Base-by-base conservation (phyloP, 2,888 invertebrate species). In the Cosmopolites sordidus region DNA sequence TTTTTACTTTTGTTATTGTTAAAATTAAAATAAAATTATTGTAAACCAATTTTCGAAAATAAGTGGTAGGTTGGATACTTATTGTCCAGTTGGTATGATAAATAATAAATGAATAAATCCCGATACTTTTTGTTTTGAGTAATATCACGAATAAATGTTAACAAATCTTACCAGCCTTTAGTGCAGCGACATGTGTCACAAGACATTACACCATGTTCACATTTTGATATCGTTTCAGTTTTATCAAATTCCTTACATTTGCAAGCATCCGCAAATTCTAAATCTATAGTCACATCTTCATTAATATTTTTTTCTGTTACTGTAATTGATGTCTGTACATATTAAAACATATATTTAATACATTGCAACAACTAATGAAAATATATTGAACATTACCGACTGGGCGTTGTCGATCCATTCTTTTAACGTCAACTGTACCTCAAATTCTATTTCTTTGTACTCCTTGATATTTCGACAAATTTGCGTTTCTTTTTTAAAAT, bases 221-320 rank as follows among this genome's bases (percentile, higher is more conserved):
- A 22, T 3, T 22, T 22, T 22, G 8, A 8, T 5, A 5, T 22
- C 8, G 3, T 3, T 22, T 5, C 4, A 22, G 22, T 8, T 5
- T 3, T 8, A 22, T 42, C 17, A 39, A 60, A 60, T 15, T 58
- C 58, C n/a, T 38, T 8, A 43, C 64, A 65, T 17, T 57, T 39
- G 43, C 64, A 65, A 8, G 17, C 46, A n/a, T 64, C 67, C 2
- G 63, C 40, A 48, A 68, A 71, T 27, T 88, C 84, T 38, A 92
- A 78, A 44, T 89, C 83, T 40, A 93, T 72, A 11, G 79, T 77
- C 51, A 92, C 71, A 14, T 76, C 73, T 63, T 86, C 84, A 43
- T 87, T 82, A 43, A 93, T 76, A 48, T 87, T 87, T 2, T 85
- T 83, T 61, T 92, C 92, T 53, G 86, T 84, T 63, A 93, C 86